Percentiles rank a stretch among this genome's conserved stretches.
phyloP scores from a whole-genome alignment of 2,888 invertebrate genomes.

The Parnassius orleans region DNA sequence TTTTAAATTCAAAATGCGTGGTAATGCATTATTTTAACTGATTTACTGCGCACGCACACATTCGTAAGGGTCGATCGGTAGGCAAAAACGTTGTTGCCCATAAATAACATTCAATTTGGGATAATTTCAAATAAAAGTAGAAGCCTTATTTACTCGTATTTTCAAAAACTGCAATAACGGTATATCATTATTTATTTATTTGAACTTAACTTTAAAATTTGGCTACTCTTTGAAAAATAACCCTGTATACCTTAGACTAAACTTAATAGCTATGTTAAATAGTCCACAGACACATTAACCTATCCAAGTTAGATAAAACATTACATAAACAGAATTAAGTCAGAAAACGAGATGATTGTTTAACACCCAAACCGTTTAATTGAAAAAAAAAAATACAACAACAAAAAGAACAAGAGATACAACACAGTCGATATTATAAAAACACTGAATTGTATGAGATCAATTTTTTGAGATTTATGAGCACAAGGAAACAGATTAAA shows the following conservation, averaged over 20 bases:
- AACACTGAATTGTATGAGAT: neutral
- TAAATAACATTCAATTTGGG: too few relatives aligned
- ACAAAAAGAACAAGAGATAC: neutral
- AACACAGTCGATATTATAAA: constrained; percentile 1
- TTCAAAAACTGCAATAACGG: too few relatives aligned
- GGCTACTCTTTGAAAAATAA: too few relatives aligned
- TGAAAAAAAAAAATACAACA: neutral
- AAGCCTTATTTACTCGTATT: too few relatives aligned
- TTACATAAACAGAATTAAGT: neutral
- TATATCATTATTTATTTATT: too few relatives aligned
- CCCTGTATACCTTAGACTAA: neutral
- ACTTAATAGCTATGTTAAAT: constrained; percentile 1
- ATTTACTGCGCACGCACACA: too few relatives aligned
- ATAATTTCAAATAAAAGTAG: too few relatives aligned
- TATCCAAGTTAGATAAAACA: neutral
- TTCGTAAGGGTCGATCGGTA: too few relatives aligned
- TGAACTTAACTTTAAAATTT: too few relatives aligned
- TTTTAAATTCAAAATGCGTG: too few relatives aligned
- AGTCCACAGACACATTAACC: neutral
- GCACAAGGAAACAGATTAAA: constrained; percentile 6
- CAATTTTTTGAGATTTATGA: neutral
- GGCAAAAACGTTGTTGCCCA: too few relatives aligned
- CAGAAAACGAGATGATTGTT: neutral
- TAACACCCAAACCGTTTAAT: neutral
- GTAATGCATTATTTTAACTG: too few relatives aligned